Evolutionary conservation across 1,140 invertebrate genomes (phyloP), one percentile per base, ranked within the genome.

Genomic region (Halotydeus destructor): DNA sequence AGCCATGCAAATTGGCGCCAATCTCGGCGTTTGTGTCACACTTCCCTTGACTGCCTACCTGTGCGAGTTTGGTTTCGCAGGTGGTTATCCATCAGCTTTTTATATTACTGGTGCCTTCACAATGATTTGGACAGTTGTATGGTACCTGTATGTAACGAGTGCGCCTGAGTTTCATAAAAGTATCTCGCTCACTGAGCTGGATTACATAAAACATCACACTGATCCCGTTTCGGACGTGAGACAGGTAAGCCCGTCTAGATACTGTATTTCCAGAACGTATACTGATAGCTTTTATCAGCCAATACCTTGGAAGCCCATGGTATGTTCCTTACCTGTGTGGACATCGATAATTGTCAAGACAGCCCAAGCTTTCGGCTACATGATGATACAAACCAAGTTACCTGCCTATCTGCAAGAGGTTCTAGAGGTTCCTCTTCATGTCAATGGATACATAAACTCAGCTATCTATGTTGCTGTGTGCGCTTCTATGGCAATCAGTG

Each of bases 261-360:
- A n/a, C n/a, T n/a, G n/a, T n/a, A n/a, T n/a, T n/a, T n/a, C n/a
- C n/a, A n/a, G n/a, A n/a, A n/a, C n/a, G n/a, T n/a, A n/a, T n/a
- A n/a, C n/a, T n/a, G 16, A 4, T 16, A 24, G 5, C 4, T 37
- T 8, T 37, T 37, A 24, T 9, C 26, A 2, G 26, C 5, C 21
- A 4, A 18, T 24, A 3, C 12, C 14, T 24, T 64, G 63, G 64
- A 45, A 49, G 5, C 36, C 49, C 8, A 63, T 68, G 25, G 46
- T 68, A 2, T 60, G 50, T 5, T 66, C 65, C 16, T 44, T 51
- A 8, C 56, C 66, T 9, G 60, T 66, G 2, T 64, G 60, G 61
- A 64, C 64, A 3, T 57, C 63, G 31, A 59, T 63, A 37, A 49
- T 59, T 12, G 61, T 61, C 5, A 64, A 69, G 48, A 65, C 67